Evolutionary conservation across 2,888 invertebrate species (phyloP), one percentile per base, ranked within the genome.

Genomic region (Hydriomena furcata): DNA sequence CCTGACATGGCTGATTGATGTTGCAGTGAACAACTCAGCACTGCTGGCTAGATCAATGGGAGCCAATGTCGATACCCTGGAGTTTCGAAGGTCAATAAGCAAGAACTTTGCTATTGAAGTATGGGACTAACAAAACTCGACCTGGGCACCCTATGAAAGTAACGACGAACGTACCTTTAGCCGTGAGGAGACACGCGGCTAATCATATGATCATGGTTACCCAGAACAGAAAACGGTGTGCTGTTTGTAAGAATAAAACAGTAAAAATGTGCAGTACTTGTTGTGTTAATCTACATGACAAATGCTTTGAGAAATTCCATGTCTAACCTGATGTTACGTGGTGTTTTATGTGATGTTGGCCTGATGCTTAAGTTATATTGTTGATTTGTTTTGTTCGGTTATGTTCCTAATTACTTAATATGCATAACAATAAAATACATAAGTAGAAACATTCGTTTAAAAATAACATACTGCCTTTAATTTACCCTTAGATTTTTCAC

Each of bases 1-100:
- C 28, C 35, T 48, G 30, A 41, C 32, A 35, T 44, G 53, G 45
- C 37, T 55, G 48, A 49, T 59, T 48, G 55, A 55, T 55, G 44
- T 58, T 45, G 45, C 55, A 40, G 52, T 49, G 23, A 42, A 52
- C 42, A 52, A 56, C 49, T 35, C 53, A 1, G 20, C 40, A 7
- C 7, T 40, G 10, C 20, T 30, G 28, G 30, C 38, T 8, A 20
- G 28, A 10, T 28, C 20, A 2, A n/a, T 40, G n/a, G 17, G 17
- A 20, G 21, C 11, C 1, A 21, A 27, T 10, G 30, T 38, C 8
- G 38, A 38, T 25, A 38, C 38, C 3, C 27, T 38, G 4, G 38
- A 38, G 35, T 35, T 35, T 20, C 20, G 35, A 21, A 20, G 35
- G 7, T 10, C 23, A 1, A 24, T 36, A n/a, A n/a, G 36, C 36